Conservation (phyloP, 2,797 vertebrate genomes). For the Poeciliopsis presidionis region DNA sequence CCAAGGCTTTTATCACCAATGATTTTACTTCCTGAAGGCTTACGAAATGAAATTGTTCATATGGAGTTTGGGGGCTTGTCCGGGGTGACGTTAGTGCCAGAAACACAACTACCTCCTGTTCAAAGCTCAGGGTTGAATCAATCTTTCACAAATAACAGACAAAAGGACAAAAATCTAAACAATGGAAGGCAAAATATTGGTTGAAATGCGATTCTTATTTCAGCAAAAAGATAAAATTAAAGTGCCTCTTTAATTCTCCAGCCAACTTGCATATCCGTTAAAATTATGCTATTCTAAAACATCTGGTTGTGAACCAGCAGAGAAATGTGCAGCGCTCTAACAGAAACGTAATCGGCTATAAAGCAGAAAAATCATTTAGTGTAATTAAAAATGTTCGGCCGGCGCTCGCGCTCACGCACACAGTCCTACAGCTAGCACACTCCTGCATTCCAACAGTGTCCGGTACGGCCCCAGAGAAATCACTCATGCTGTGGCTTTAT, state of each 20-base stretch:
- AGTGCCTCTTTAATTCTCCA: background rate
- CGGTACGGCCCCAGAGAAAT: conserved; percentile 33
- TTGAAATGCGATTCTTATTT: conserved; percentile 1
- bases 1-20: too few relatives aligned
- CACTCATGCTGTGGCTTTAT: conserved; percentile 57
- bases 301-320: conserved; percentile 31
- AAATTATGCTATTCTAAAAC: background rate
- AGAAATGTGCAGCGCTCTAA: conserved; percentile 30
- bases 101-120: background rate
- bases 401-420: conserved; percentile 17
- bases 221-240: background rate
- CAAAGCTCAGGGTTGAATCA: conserved; percentile 7
- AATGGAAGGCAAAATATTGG: background rate
- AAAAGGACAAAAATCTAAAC: background rate
- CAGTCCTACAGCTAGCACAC: conserved; percentile 37
- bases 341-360: conserved; percentile 7
- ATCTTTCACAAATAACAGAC: background rate
- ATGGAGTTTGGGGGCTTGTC: background rate
- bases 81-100: too few relatives aligned
- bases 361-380: conserved; percentile 31
- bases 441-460: conserved; percentile 38
- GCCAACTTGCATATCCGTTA: background rate
- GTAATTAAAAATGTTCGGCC: conserved; percentile 24
- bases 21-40: background rate
- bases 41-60: background rate